Percentiles rank a stretch among this genome's conserved stretches.
Evolutionary conservation across 2,888 invertebrate species (phyloP).

Genomic region (Hoplodrina blanda): DNA sequence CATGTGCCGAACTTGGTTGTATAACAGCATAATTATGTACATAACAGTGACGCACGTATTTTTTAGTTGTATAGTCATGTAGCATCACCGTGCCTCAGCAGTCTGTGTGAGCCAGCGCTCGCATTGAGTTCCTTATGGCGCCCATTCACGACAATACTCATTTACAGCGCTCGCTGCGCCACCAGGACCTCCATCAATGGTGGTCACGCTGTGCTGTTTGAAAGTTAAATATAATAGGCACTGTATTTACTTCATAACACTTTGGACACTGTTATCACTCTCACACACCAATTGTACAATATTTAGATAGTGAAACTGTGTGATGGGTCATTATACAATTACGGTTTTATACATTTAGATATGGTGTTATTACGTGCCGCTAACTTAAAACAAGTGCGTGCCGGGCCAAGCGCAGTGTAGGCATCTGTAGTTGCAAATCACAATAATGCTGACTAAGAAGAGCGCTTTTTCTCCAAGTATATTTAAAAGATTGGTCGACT

Average conservation of each 20-base stretch:
- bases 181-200: background rate
- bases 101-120: background rate
- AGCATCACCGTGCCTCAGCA: slow-evolving; percentile 26
- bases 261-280: background rate
- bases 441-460: too few relatives aligned
- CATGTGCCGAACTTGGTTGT: background rate
- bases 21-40: slow-evolving; percentile 11
- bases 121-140: slow-evolving; percentile 8
- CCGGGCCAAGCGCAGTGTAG: too few relatives aligned
- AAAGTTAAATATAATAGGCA: background rate
- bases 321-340: background rate
- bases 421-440: too few relatives aligned
- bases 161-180: background rate
- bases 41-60: slow-evolving; percentile 23
- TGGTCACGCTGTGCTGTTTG: background rate
- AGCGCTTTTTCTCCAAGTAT: too few relatives aligned
- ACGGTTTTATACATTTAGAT: background rate
- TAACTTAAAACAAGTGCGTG: background rate
- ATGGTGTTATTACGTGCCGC: background rate
- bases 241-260: background rate
- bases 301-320: background rate
- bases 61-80: slow-evolving; percentile 17
- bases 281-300: background rate
- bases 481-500: too few relatives aligned
- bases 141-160: background rate